Evolutionary conservation across 2,113 vertebrate genomes (phyloP).

Genomic region (Leptosomus discolor): DNA sequence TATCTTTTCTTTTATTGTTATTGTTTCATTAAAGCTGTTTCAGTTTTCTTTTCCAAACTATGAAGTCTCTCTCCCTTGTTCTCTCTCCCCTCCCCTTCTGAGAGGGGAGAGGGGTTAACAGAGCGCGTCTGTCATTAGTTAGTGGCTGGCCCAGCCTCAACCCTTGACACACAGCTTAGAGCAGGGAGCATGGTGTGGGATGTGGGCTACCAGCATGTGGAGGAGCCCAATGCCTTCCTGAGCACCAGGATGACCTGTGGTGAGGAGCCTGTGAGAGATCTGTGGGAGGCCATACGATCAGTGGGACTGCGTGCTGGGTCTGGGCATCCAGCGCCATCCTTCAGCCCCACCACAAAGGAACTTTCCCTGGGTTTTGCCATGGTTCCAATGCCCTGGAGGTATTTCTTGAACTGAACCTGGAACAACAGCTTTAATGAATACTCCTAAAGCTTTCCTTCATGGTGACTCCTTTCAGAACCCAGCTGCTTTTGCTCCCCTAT

Average conservation of each 20-base stretch:
- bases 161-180: no score
- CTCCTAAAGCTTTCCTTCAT: background rate
- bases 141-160: no score
- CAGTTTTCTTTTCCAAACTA: no score
- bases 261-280: no score
- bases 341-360: background rate
- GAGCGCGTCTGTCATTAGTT: no score
- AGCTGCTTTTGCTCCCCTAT: no score
- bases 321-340: background rate
- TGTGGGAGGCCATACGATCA: background rate
- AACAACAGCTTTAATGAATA: background rate
- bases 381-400: background rate
- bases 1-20: no score
- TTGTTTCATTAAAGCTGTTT: no score
- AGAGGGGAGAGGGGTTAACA: no score
- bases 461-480: background rate
- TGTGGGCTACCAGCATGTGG: rapidly evolving
- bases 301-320: background rate
- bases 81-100: no score
- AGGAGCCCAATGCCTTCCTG: background rate
- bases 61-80: no score
- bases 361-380: background rate
- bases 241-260: no score
- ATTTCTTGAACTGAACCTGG: background rate
- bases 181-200: background rate